These are phyloP conservation scores for Xyrauchen texanus DNA, from an alignment of 2,113 vertebrate species.

Conservation along the genomic window DNA sequence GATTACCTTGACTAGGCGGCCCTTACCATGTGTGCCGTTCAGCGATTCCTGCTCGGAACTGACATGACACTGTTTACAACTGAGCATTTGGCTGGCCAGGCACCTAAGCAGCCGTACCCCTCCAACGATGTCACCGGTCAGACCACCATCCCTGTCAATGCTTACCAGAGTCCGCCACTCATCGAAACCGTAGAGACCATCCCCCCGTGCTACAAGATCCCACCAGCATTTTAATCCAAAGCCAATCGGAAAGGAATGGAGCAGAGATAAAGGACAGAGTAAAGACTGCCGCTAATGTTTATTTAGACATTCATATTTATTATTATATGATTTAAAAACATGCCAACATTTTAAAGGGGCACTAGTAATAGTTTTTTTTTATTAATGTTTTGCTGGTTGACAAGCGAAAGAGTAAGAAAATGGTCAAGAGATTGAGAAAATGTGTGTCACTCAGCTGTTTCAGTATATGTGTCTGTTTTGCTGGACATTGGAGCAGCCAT, in stretches of 20 bases:
- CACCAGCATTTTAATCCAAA: slow-evolving; percentile 78
- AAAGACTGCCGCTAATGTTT: slow-evolving; percentile 28
- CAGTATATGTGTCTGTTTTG: no score
- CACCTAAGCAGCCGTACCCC: slow-evolving; percentile 79
- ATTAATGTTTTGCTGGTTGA: background rate
- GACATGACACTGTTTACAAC: slow-evolving; percentile 91
- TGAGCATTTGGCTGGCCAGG: slow-evolving; percentile 75
- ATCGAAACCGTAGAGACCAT: slow-evolving; percentile 87
- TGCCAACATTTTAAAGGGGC: background rate
- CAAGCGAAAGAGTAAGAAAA: no score
- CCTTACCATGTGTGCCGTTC: slow-evolving; percentile 86
- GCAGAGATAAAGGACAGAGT: slow-evolving; percentile 12
- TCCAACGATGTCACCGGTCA: slow-evolving; percentile 76
- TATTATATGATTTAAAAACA: background rate
- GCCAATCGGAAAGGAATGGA: slow-evolving; percentile 24
- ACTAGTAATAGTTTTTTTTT: background rate
- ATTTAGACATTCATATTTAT: background rate
- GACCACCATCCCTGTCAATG: slow-evolving; percentile 82
- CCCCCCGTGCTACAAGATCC: slow-evolving; percentile 89
- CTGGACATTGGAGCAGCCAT: no score
- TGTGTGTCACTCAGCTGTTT: no score
- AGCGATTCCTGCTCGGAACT: slow-evolving; percentile 88
- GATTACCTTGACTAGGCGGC: slow-evolving; percentile 73
- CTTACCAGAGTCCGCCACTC: slow-evolving; percentile 93
- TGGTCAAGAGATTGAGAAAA: no score